These are phyloP conservation scores for Ophion ellenae DNA, from an alignment of 2,888 invertebrate species.

Conservation along the genomic window DNA sequence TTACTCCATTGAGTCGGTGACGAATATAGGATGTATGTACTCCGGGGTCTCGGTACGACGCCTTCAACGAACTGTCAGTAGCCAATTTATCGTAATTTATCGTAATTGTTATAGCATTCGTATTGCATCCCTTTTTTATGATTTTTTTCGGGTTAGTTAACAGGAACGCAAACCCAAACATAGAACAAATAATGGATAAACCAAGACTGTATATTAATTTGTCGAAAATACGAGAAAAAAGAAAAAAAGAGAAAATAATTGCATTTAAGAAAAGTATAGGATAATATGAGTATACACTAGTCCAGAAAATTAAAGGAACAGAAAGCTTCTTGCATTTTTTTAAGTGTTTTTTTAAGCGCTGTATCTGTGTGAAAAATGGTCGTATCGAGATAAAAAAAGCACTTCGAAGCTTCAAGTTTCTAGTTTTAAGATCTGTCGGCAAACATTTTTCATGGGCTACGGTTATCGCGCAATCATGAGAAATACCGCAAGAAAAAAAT, in stretches of 20 bases:
- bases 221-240: background rate
- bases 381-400: too few relatives aligned
- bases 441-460: too few relatives aligned
- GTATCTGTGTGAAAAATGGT: too few relatives aligned
- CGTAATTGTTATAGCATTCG: background rate
- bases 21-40: background rate
- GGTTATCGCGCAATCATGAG: too few relatives aligned
- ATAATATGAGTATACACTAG: background rate
- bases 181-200: background rate
- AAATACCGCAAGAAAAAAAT: too few relatives aligned
- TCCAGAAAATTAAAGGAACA: too few relatives aligned
- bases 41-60: background rate
- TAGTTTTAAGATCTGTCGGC: too few relatives aligned
- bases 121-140: background rate
- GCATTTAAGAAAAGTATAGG: background rate
- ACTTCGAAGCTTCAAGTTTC: too few relatives aligned
- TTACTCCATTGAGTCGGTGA: background rate
- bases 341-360: too few relatives aligned
- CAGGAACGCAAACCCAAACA: background rate
- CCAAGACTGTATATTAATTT: background rate
- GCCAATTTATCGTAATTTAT: background rate
- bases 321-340: too few relatives aligned
- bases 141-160: background rate
- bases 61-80: background rate
- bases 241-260: background rate